Percentiles rank a stretch among this genome's conserved stretches.
These are phyloP conservation scores for Lerema accius DNA, from an alignment of 1,140 invertebrate genomes.

Conservation along the genomic window DNA sequence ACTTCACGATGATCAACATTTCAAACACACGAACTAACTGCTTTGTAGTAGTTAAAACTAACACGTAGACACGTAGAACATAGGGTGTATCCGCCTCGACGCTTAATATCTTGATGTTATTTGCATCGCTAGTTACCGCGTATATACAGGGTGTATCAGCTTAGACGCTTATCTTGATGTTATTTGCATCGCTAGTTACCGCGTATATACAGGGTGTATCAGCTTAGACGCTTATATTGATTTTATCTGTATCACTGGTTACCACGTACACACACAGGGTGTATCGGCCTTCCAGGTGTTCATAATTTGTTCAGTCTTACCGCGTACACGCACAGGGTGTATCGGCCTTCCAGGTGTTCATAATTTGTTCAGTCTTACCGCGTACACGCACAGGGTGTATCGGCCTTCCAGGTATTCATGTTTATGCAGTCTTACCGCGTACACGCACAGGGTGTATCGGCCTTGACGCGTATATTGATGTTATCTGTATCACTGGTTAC, in stretches of 20 bases:
- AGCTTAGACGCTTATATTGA: not conserved
- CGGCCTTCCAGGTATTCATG: not conserved
- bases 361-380: not conserved
- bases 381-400: not conserved
- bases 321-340: not conserved
- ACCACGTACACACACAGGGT: too few relatives aligned
- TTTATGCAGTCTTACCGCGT: not conserved
- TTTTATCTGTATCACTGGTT: too few relatives aligned
- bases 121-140: not conserved
- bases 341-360: not conserved
- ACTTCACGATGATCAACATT: too few relatives aligned
- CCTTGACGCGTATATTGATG: not conserved
- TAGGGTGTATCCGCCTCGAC: not conserved
- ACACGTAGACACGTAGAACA: too few relatives aligned
- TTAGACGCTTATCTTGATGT: not conserved
- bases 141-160: not conserved
- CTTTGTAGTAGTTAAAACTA: too few relatives aligned
- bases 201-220: not conserved
- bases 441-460: not conserved
- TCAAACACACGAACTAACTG: too few relatives aligned
- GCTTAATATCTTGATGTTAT: too few relatives aligned
- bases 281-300: too few relatives aligned
- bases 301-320: too few relatives aligned
- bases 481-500: not conserved
- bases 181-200: not conserved